phyloP scores from a whole-genome alignment of 1,140 invertebrate genomes.

The Drosophila pseudoananassae region DNA sequence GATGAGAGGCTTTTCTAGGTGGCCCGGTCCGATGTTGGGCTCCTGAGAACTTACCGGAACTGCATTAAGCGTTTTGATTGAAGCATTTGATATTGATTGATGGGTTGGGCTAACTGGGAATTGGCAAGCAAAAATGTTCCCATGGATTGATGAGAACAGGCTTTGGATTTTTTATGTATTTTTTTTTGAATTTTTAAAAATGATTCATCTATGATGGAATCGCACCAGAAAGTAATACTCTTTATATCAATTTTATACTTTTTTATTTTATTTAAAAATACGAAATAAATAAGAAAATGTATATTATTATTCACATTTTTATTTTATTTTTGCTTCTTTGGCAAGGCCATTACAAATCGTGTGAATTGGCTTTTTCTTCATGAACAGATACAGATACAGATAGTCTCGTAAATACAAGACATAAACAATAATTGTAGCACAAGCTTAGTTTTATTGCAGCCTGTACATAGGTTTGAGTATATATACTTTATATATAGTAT shows the following conservation, averaged over 20 bases:
- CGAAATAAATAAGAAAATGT: constrained; percentile 48
- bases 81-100: constrained; percentile 47
- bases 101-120: constrained; percentile 40
- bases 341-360: constrained; percentile 59
- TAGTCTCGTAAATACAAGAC: constrained; percentile 21
- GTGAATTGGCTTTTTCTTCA: constrained; percentile 53
- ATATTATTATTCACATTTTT: constrained; percentile 47
- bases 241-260: constrained; percentile 25
- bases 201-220: background rate
- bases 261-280: constrained; percentile 20
- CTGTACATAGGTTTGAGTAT: constrained; percentile 23
- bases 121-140: constrained; percentile 34
- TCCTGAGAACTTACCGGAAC: constrained; percentile 44
- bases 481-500: constrained; percentile 25
- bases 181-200: background rate
- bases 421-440: constrained; percentile 47
- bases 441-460: constrained; percentile 15
- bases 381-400: constrained; percentile 24
- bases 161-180: background rate
- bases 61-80: constrained; percentile 49
- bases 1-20: constrained; percentile 55
- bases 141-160: constrained; percentile 23
- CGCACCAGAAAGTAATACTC: background rate
- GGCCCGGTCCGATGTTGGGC: constrained; percentile 35
- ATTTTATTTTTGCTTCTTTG: constrained; percentile 31